Evolutionary conservation across 1,140 invertebrate species (phyloP).

Genomic region (Drosophila lowei): DNA sequence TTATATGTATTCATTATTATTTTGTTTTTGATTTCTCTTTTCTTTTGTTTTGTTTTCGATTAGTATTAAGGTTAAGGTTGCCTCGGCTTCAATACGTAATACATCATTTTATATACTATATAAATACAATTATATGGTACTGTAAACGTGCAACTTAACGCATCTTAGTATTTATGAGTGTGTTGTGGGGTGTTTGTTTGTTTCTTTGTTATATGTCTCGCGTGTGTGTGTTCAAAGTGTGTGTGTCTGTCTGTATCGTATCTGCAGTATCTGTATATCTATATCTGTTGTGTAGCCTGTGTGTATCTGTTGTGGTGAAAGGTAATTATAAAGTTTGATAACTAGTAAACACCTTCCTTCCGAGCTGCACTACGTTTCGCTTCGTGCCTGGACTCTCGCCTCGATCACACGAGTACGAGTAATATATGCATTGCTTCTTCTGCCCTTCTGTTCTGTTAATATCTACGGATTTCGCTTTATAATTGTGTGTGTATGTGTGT

Average conservation of each 20-base stretch:
- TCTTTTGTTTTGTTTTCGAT: conserved; percentile 51
- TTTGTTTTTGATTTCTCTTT: conserved; percentile 32
- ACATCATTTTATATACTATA: conserved; percentile 74
- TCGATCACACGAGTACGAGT: not conserved
- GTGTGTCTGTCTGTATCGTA: not conserved
- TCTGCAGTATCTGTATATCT: conserved; percentile 11
- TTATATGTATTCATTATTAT: conserved; percentile 38
- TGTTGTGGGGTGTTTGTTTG: conserved; percentile 39
- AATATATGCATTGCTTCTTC: conserved; percentile 1
- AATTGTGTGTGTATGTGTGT: not conserved
- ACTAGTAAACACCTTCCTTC: conserved; percentile 40
- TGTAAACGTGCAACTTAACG: conserved; percentile 75
- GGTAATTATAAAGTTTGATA: conserved; percentile 51
- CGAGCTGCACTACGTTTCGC: not conserved
- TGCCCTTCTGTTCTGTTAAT: conserved; percentile 49
- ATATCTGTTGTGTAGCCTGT: conserved; percentile 25
- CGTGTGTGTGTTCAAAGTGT: conserved; percentile 18
- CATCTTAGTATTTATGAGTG: conserved; percentile 63
- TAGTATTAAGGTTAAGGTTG: conserved; percentile 68
- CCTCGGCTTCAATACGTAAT: conserved; percentile 74
- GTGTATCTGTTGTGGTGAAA: conserved; percentile 11
- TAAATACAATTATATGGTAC: conserved; percentile 78
- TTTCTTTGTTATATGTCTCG: conserved; percentile 20
- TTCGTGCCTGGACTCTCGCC: conserved; percentile 8
- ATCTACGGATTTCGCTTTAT: conserved; percentile 42